Base-by-base conservation (phyloP, 2,113 vertebrate genomes). In the Elaphurus davidianus region DNA sequence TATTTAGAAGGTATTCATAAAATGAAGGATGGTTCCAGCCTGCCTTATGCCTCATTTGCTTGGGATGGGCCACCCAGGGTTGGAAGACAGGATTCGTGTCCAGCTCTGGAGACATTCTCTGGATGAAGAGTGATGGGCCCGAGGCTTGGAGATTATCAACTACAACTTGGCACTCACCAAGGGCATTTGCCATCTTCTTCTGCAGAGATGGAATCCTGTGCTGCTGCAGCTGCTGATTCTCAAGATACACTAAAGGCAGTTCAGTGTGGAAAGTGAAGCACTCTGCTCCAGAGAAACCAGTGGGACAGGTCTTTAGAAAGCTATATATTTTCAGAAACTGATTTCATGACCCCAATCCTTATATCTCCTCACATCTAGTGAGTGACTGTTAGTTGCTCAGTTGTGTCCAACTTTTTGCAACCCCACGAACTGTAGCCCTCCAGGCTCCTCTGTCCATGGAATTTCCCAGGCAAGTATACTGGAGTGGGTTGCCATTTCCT, bases 71-170 rank as follows among this genome's bases (percentile, higher is more conserved):
- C 85, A n/a, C 25, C 54, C 11, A 0, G 15, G 43, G 17, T 45
- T 71, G 36, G 9, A 3, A 33, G 86, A 30, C 1, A 0, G 40
- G 45, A 27, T 59, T 17, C 9, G 17, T 0, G 1, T 23, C 33
- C 4, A 23, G 55, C 30, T 27, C 59, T 64, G 15, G 28, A 45
- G 50, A 33, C 45, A 33, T 76, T 76, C 85, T 84, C 45, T 74
- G 16, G 45, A 47, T 43, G 17, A 78, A 85, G 10, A 81, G 19
- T 14, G 67, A 45, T 4, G 2, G 15, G 0, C 7, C 74, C 2
- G 3, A 27, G 5, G 12, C 40, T 59, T 62, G 45, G 25, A 71
- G 28, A 78, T 40, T 13, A 23, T 43, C 71, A 25, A 27, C 36
- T 43, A 43, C 71, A 76, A 25, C 14, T 4, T 76, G 71, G 21